Evolutionary conservation across 1,140 invertebrate species (phyloP).

Genomic region (Drosophila tristis): DNA sequence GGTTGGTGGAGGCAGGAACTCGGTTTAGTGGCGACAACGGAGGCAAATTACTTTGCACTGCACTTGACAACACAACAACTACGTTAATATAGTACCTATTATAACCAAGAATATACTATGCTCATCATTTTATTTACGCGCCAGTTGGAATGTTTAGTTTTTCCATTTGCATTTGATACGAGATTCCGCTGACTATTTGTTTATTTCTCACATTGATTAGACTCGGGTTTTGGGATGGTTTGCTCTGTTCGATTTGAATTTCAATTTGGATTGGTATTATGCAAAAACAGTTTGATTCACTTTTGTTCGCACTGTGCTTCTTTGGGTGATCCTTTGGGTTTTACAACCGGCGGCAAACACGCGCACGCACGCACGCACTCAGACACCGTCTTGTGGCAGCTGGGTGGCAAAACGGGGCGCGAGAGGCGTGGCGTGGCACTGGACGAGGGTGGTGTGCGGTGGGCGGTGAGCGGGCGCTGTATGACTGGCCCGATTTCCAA

Average conservation of each 20-base stretch:
- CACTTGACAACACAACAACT: conserved; percentile 36
- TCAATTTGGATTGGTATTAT: conserved; percentile 51
- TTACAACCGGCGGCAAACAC: conserved; percentile 70
- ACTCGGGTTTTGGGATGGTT: neutral
- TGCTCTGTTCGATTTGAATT: conserved; percentile 3
- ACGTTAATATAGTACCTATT: too few relatives aligned
- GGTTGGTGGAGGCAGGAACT: neutral
- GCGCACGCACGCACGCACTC: conserved; percentile 26
- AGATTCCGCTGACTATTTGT: neutral
- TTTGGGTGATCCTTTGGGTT: conserved; percentile 18
- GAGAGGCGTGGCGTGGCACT: conserved; percentile 32
- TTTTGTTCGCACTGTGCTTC: conserved; percentile 19
- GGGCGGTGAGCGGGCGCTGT: conserved; percentile 7
- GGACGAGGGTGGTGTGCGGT: conserved; percentile 38
- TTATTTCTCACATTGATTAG: too few relatives aligned
- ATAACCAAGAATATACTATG: conserved; percentile 3
- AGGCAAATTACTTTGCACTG: conserved; percentile 52
- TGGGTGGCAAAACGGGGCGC: conserved; percentile 24
- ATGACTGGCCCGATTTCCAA: conserved; percentile 42
- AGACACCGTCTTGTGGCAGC: conserved; percentile 25
- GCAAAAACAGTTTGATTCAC: conserved; percentile 54
- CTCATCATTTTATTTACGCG: neutral
- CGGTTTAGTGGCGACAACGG: conserved; percentile 36
- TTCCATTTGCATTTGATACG: too few relatives aligned
- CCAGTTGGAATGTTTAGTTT: conserved; percentile 9